These are phyloP conservation scores for Ischnus inquisitorius DNA, from an alignment of 2,888 invertebrate genomes.

Conservation along the genomic window DNA sequence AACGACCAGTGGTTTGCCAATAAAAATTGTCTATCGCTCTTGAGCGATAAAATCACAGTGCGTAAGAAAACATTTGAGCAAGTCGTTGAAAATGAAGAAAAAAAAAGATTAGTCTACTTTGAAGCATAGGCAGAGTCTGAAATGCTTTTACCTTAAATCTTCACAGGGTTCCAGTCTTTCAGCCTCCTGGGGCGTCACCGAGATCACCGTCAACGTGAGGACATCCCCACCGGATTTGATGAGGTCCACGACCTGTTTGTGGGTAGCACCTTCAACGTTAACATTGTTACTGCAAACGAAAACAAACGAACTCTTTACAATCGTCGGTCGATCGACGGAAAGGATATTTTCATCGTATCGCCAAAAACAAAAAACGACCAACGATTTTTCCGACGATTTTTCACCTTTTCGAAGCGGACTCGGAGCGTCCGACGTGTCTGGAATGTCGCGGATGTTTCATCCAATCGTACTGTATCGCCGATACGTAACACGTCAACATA, in stretches of 20 bases:
- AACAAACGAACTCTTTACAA: neutral
- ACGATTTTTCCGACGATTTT: slow-evolving; percentile 3
- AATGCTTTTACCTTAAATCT: slow-evolving; percentile 79
- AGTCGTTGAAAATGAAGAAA: neutral
- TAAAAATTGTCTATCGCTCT: too few relatives aligned
- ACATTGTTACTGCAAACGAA: slow-evolving; percentile 93
- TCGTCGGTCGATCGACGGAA: neutral
- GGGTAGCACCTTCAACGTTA: slow-evolving; percentile 99
- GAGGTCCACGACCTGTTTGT: slow-evolving; percentile 99
- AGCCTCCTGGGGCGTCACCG: slow-evolving; percentile 95
- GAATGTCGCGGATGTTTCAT: slow-evolving; percentile 68
- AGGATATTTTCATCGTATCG: neutral
- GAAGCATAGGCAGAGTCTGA: neutral
- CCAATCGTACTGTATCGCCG: slow-evolving; percentile 79
- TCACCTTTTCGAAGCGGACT: slow-evolving; percentile 59
- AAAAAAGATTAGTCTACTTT: neutral
- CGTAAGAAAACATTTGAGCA: neutral
- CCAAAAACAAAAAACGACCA: neutral
- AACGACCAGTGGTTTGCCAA: too few relatives aligned
- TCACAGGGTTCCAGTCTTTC: slow-evolving; percentile 85
- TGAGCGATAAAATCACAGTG: neutral
- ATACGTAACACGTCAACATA: slow-evolving; percentile 80
- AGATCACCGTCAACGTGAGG: slow-evolving; percentile 97
- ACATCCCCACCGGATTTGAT: slow-evolving; percentile 99
- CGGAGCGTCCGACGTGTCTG: slow-evolving; percentile 20